Evolutionary conservation across 2,113 vertebrate genomes (phyloP).

Genomic region (human): DNA sequence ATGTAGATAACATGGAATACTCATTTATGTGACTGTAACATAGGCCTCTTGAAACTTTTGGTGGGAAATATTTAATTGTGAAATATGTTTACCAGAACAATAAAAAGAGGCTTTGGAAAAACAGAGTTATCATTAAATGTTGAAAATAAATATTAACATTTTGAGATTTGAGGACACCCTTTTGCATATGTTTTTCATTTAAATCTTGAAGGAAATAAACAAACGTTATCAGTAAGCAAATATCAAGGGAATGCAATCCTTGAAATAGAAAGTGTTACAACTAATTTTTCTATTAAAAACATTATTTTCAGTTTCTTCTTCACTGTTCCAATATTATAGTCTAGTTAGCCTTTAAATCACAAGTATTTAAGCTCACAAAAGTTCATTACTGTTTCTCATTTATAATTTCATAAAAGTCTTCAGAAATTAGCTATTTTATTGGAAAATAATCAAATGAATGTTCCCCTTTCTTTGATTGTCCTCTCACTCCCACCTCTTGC

Average conservation of each 20-base stretch:
- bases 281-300: slow-evolving; percentile 30
- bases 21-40: neutral
- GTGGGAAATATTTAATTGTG: neutral
- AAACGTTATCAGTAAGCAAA: neutral
- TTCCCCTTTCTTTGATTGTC: neutral
- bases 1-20: neutral
- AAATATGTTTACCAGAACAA: neutral
- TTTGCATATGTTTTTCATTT: neutral
- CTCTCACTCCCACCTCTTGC: neutral
- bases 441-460: slow-evolving; percentile 8
- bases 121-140: neutral
- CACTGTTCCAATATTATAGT: neutral
- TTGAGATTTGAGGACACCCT: neutral
- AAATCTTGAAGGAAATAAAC: neutral
- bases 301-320: neutral
- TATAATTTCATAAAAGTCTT: slow-evolving; percentile 18
- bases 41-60: neutral
- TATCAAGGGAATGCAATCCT: neutral
- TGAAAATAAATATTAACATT: slow-evolving; percentile 18
- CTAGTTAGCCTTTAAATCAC: neutral
- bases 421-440: slow-evolving; percentile 45
- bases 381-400: slow-evolving; percentile 21
- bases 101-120: neutral
- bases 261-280: neutral
- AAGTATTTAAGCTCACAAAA: neutral